Evolutionary conservation across 30 jellyfish, hydroid and myxozoan species (phyloP), one percentile per base, ranked within the genome.

Genomic region (Haliclystus octoradiatus): DNA sequence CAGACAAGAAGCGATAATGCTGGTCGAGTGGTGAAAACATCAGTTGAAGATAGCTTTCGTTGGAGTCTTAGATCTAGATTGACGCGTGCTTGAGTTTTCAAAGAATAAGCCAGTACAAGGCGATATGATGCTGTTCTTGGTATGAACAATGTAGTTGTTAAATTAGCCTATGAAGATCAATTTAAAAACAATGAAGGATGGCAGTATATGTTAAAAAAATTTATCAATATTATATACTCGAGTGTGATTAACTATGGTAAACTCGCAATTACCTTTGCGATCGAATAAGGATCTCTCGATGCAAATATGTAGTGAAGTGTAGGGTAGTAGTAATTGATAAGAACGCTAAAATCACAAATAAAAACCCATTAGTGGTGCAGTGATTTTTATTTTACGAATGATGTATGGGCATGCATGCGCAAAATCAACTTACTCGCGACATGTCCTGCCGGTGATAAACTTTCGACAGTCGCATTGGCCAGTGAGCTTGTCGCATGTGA

Each of bases 391-490:
- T 28, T 22, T 28, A 1, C 22, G 19, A 0, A 25, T 12, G 31
- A 19, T 57, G 0, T 57, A 28, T 19, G 0, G 31, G 31, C 0
- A 0, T 19, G 31, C 24, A 57, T 19, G 31, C 0, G 9, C 46
- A 28, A 19, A 22, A 33, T 9, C 3, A 15, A 63, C 72, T 66
- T 80, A 89, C 98, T 85, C 77, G 33, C 35, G 65, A 71, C 98
- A 89, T 12, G 81, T 66, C 68, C 95, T 31, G 26, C 95, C 91
- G 19, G 49, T 51, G 51, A 82, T 84, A 51, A 67, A 92, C 3
- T 84, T 70, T 33, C 98, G 70, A 77, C 98, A 89, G 27, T 50
- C 40, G 69, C 98, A 89, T 32, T 69, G 94, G 0, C 98, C 98
- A 33, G 92, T 33, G 47, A 35, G 62, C 70, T 82, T 89, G 63